phyloP scores from a whole-genome alignment of 30 jellyfish, hydroid and myxozoan genomes.

The Hydra vulgaris region DNA sequence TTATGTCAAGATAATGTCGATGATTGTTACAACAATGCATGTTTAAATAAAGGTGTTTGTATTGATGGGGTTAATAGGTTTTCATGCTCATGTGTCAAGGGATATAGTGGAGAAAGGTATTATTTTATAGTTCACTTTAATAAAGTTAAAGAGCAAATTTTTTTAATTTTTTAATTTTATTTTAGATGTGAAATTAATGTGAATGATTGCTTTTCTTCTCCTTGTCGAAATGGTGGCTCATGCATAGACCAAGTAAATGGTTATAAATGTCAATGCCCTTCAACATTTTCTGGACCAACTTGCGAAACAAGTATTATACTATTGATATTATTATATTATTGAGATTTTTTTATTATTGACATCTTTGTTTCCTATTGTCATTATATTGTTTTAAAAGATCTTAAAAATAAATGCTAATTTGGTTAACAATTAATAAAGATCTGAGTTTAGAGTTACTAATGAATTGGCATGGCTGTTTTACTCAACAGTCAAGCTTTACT shows the following conservation, averaged over 20 bases:
- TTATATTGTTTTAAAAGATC: too few species aligned
- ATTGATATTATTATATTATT: not conserved
- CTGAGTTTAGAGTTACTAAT: too few species aligned
- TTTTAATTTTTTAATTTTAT: not conserved
- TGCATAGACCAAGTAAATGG: slow-evolving; percentile 76
- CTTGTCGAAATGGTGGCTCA: slow-evolving; percentile 88
- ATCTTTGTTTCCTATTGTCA: too few species aligned
- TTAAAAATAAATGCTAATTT: too few species aligned
- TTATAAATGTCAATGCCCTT: slow-evolving; percentile 69
- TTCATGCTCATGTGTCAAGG: slow-evolving; percentile 67
- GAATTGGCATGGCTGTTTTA: too few species aligned
- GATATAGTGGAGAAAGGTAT: slow-evolving; percentile 85
- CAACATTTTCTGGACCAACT: slow-evolving; percentile 67
- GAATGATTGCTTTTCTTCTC: slow-evolving; percentile 88
- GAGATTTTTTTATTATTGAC: too few species aligned
- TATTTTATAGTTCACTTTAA: not conserved
- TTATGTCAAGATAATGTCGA: slow-evolving; percentile 66
- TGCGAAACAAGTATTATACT: slow-evolving; percentile 48
- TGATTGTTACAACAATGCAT: slow-evolving; percentile 60
- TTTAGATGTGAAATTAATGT: slow-evolving; percentile 61
- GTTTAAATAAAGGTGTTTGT: slow-evolving; percentile 84
- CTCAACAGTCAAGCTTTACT: too few species aligned
- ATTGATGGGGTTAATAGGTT: slow-evolving; percentile 68
- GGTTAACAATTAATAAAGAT: too few species aligned
- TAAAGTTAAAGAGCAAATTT: not conserved